Conservation (phyloP, 2,888 invertebrate genomes). For the Pollenia labialis region DNA sequence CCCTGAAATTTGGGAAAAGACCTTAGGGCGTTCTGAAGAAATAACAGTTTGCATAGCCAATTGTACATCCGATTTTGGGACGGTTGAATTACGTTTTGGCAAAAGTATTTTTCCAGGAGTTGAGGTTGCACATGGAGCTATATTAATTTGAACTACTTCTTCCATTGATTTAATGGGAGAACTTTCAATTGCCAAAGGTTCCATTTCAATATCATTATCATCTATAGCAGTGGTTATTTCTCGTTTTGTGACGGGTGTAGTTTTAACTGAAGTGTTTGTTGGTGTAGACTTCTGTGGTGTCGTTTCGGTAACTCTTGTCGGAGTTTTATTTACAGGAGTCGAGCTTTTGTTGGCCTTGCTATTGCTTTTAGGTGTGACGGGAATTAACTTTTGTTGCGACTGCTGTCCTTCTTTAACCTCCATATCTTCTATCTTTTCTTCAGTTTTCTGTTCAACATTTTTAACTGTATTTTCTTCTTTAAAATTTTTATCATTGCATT, state of each 20-base stretch:
- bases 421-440: conserved; percentile 62
- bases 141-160: conserved; percentile 9
- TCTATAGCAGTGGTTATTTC: conserved; percentile 58
- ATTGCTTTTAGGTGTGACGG: conserved; percentile 47
- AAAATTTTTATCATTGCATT: conserved; percentile 52
- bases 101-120: conserved; percentile 79
- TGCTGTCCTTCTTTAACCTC: conserved; percentile 61
- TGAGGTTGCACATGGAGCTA: conserved; percentile 79
- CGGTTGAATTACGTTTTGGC: conserved; percentile 47
- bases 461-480: conserved; percentile 50
- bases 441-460: conserved; percentile 40
- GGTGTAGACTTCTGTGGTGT: conserved; percentile 45
- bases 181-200: conserved; percentile 76
- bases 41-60: conserved; percentile 72
- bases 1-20: conserved; percentile 80
- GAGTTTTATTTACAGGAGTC: conserved; percentile 54
- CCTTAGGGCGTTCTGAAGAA: conserved; percentile 77
- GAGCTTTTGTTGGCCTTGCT: conserved; percentile 41
- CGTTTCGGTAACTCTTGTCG: conserved; percentile 55
- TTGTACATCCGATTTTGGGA: conserved; percentile 76
- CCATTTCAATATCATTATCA: conserved; percentile 79
- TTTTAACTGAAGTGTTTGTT: conserved; percentile 28
- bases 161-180: conserved; percentile 75
- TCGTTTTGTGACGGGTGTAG: conserved; percentile 32
- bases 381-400: conserved; percentile 37